A percentile compares a stretch with the other conserved stretches of the same genome.
Evolutionary conservation across 2,888 invertebrate genomes (phyloP).

Genomic region (Rhimphoctona megacephalus): DNA sequence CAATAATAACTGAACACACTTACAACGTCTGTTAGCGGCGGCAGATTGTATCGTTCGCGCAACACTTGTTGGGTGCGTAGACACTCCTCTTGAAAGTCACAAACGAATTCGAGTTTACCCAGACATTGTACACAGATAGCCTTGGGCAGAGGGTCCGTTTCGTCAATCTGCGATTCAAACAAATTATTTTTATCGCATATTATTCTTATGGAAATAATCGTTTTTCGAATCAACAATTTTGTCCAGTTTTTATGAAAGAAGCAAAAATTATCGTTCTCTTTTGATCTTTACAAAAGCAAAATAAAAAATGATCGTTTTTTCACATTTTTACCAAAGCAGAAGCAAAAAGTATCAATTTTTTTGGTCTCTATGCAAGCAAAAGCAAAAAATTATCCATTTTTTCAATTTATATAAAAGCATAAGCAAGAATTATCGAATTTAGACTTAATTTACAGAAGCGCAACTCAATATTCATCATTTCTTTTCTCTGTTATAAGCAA

Average conservation of each 20-base stretch:
- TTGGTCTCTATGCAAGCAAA: not conserved
- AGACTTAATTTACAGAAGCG: not conserved
- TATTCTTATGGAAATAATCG: not conserved
- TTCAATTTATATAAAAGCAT: not conserved
- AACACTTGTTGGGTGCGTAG: slow-evolving; percentile 83
- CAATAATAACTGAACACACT: slow-evolving; percentile 73
- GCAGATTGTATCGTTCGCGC: slow-evolving; percentile 83
- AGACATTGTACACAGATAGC: slow-evolving; percentile 84
- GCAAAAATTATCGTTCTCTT: not conserved
- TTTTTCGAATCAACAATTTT: not conserved
- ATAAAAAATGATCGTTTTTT: not conserved
- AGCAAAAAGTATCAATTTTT: not conserved
- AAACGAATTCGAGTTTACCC: slow-evolving; percentile 84
- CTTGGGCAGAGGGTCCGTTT: slow-evolving; percentile 84
- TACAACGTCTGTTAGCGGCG: slow-evolving; percentile 82
- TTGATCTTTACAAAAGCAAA: not conserved
- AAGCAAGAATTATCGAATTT: slow-evolving; percentile 3
- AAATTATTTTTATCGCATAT: slow-evolving; percentile 58
- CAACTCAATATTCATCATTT: not conserved
- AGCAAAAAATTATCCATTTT: not conserved
- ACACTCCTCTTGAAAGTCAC: slow-evolving; percentile 85
- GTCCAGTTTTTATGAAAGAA: not conserved
- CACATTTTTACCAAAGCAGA: not conserved
- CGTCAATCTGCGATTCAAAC: slow-evolving; percentile 83
- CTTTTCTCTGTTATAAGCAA: not conserved